Evolutionary conservation across 1,140 invertebrate genomes (phyloP).

Genomic region (Drosophila quadrilineata): DNA sequence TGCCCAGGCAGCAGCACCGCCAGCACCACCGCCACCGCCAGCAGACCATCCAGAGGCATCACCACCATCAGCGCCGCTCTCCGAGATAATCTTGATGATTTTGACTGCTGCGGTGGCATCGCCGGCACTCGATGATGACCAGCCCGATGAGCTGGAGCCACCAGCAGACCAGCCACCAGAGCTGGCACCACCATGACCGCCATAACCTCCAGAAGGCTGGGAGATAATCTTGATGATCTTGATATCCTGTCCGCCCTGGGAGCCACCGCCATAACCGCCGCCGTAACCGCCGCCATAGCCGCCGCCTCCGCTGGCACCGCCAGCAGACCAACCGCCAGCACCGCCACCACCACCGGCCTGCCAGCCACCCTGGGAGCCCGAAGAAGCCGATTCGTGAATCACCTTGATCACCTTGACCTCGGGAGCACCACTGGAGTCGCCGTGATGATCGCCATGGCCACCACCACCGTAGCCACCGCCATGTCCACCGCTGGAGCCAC

Average conservation of each 20-base stretch:
- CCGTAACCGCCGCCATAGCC: conserved; percentile 34
- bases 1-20: too few relatives aligned
- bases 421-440: conserved; percentile 1
- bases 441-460: conserved; percentile 8
- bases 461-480: not conserved
- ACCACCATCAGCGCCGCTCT: conserved; percentile 36
- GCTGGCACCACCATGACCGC: conserved; percentile 31
- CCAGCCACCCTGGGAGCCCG: conserved; percentile 30
- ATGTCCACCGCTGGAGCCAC: conserved; percentile 19
- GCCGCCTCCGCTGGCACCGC: conserved; percentile 15
- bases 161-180: conserved; percentile 43
- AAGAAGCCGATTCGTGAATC: conserved; percentile 50
- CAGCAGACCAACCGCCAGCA: conserved; percentile 13
- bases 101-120: conserved; percentile 53
- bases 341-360: conserved; percentile 22
- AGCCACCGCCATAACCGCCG: conserved; percentile 34
- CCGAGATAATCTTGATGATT: conserved; percentile 65
- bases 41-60: conserved; percentile 43
- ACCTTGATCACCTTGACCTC: conserved; percentile 62
- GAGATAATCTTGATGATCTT: conserved; percentile 66
- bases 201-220: conserved; percentile 49
- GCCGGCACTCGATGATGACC: conserved; percentile 49
- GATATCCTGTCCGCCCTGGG: conserved; percentile 40
- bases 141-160: conserved; percentile 37
- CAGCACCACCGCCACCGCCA: conserved; percentile 19